A percentile compares a stretch with the other conserved stretches of the same genome.
These are phyloP conservation scores for Orthosia incerta DNA, from an alignment of 2,888 invertebrate species.

Conservation along the genomic window DNA sequence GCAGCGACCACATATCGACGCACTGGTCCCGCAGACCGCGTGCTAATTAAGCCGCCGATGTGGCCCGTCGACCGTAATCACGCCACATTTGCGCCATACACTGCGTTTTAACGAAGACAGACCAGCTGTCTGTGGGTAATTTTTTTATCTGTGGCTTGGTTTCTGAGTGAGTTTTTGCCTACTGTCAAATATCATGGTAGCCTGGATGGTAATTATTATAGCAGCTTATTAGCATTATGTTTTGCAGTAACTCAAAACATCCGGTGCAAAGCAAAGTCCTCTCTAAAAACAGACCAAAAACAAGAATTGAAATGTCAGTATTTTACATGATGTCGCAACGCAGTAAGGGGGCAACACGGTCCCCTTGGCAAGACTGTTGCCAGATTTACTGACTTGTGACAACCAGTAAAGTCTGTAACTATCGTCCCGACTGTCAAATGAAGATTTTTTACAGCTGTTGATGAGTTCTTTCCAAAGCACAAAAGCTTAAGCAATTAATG, in stretches of 20 bases:
- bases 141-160: background rate
- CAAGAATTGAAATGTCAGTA: no score
- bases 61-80: slow-evolving; percentile 60
- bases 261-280: background rate
- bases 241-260: background rate
- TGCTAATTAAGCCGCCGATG: slow-evolving; percentile 64
- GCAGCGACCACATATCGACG: slow-evolving; percentile 59
- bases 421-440: no score
- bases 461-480: no score
- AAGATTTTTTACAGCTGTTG: no score
- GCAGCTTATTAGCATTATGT: no score
- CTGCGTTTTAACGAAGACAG: slow-evolving; percentile 52
- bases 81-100: slow-evolving; percentile 54
- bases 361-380: no score
- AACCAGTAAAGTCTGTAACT: no score
- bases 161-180: background rate
- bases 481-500: no score
- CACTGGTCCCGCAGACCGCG: slow-evolving; percentile 57
- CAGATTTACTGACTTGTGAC: no score
- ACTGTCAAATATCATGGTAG: background rate
- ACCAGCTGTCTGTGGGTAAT: slow-evolving; percentile 32
- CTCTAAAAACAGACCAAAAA: no score
- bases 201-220: background rate
- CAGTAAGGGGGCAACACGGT: no score
- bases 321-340: no score